Evolutionary conservation across 2,888 invertebrate species (phyloP).

Genomic region (Caenorhabditis doughertyi): DNA sequence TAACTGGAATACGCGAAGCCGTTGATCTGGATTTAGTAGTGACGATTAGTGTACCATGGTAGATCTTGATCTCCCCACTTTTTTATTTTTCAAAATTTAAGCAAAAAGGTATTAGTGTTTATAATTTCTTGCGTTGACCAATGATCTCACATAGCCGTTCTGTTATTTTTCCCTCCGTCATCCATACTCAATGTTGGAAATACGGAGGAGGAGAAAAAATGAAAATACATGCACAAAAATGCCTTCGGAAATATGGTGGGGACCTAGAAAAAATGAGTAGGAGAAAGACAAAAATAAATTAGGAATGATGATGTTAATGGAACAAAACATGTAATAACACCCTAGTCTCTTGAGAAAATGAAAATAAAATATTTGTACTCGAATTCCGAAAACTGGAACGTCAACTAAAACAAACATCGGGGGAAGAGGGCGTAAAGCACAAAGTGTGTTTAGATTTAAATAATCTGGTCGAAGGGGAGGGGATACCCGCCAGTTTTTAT

Average conservation of each 20-base stretch:
- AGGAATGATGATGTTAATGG: neutral
- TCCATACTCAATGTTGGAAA: neutral
- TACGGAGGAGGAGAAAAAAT: neutral
- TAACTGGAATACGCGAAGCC: neutral
- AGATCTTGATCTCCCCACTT: neutral
- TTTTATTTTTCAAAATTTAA: neutral
- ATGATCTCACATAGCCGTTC: neutral
- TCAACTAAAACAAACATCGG: conserved; percentile 14
- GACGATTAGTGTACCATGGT: neutral
- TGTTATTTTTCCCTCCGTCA: neutral
- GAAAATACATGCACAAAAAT: neutral
- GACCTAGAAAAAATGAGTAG: neutral
- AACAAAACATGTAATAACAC: neutral
- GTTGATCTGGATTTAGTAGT: neutral
- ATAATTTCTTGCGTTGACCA: neutral
- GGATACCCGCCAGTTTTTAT: conserved; percentile 17
- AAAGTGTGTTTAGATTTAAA: conserved; percentile 51
- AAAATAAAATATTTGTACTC: neutral
- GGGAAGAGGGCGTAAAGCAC: neutral
- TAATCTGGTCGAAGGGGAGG: conserved; percentile 21
- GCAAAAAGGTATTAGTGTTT: conserved; percentile 4
- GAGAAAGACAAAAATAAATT: neutral
- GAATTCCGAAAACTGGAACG: neutral
- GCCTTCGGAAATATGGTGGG: neutral
- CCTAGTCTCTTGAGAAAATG: neutral